Conservation (phyloP, 2,797 vertebrate species). For the Ciconia nigra region DNA sequence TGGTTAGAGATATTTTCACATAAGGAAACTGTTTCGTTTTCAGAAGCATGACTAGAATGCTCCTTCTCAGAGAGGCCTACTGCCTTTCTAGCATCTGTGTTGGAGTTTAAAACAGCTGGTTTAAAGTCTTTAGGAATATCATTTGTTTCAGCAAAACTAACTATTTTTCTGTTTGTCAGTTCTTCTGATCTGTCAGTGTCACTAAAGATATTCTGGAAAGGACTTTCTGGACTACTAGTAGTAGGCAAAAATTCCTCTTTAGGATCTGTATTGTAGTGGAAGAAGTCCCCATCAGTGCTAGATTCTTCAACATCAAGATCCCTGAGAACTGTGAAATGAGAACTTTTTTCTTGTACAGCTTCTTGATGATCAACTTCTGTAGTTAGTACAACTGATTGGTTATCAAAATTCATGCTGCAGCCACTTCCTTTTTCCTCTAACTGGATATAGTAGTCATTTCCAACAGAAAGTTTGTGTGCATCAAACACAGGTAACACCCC, state of each 20-base stretch:
- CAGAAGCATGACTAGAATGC: constrained; percentile 67
- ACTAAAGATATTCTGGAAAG: constrained; percentile 84
- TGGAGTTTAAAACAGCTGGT: not conserved
- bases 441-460: constrained; percentile 93
- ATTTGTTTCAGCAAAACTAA: constrained; percentile 82
- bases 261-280: constrained; percentile 82
- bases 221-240: constrained; percentile 83
- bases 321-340: constrained; percentile 79
- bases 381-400: constrained; percentile 59
- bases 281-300: constrained; percentile 89
- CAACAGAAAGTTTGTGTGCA: constrained; percentile 86
- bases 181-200: constrained; percentile 81
- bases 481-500: constrained; percentile 93
- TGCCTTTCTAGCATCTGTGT: not conserved
- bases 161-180: constrained; percentile 64
- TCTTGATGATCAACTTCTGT: constrained; percentile 73
- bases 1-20: constrained; percentile 59
- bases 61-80: constrained; percentile 23
- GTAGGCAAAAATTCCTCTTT: constrained; percentile 82
- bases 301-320: constrained; percentile 87
- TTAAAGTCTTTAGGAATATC: constrained; percentile 71
- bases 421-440: constrained; percentile 89
- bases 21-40: constrained; percentile 69
- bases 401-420: constrained; percentile 76
- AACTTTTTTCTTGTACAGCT: constrained; percentile 49